Conservation (phyloP, 2,797 vertebrate species). For the Channallabes apus region DNA sequence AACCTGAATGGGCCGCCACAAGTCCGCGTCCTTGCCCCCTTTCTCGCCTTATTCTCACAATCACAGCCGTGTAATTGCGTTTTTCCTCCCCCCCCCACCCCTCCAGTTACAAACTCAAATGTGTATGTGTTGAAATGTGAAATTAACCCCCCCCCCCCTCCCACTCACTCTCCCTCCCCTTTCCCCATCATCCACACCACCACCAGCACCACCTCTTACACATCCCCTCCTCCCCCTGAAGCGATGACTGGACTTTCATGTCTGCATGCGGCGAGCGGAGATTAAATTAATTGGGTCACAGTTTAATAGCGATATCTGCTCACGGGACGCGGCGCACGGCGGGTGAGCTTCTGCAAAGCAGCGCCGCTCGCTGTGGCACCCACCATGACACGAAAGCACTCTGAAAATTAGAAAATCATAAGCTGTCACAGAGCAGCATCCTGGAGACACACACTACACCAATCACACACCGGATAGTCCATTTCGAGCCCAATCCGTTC, state of each 20-base stretch:
- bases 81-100: conserved; percentile 56
- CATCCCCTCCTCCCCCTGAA: conserved; percentile 54
- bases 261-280: conserved; percentile 66
- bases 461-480: conserved; percentile 4
- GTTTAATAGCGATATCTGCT: conserved; percentile 65
- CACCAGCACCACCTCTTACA: conserved; percentile 12
- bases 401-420: conserved; percentile 43
- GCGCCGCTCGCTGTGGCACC: conserved; percentile 14
- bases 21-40: conserved; percentile 57
- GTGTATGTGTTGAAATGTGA: conserved; percentile 65
- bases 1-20: conserved; percentile 61
- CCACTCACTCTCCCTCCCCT: background rate
- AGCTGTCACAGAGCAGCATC: conserved; percentile 45
- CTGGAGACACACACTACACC: conserved; percentile 43
- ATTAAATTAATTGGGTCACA: conserved; percentile 77
- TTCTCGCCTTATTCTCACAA: conserved; percentile 47
- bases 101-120: conserved; percentile 65
- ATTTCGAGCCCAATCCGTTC: conserved; percentile 37
- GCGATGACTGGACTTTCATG: conserved; percentile 64
- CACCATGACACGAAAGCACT: conserved; percentile 39
- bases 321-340: conserved; percentile 39
- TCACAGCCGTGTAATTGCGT: conserved; percentile 75
- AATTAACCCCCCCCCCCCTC: conserved; percentile 57
- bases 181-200: background rate
- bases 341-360: conserved; percentile 54